These are phyloP conservation scores for Rotaria socialis DNA, from an alignment of 2,888 invertebrate species.

Conservation along the genomic window DNA sequence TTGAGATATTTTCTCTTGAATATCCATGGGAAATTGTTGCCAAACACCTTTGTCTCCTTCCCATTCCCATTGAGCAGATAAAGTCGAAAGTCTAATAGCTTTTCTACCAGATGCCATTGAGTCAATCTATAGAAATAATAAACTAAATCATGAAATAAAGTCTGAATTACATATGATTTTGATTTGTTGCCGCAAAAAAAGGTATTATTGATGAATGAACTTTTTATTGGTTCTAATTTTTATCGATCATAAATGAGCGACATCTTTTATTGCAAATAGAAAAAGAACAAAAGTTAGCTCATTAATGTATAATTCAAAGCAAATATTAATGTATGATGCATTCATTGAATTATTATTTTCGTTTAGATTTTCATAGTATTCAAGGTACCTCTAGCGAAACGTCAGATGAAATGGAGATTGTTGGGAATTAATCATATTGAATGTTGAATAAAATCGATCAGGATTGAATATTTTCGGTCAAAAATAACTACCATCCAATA, in stretches of 20 bases:
- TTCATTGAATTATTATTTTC: background rate
- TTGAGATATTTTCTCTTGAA: conserved; percentile 5
- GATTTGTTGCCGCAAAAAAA: background rate
- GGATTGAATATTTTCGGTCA: no score
- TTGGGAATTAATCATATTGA: background rate
- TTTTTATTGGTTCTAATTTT: background rate
- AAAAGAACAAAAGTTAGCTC: background rate
- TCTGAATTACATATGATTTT: background rate
- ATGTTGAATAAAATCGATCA: no score
- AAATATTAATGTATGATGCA: background rate
- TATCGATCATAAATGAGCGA: background rate
- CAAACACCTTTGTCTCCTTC: conserved; percentile 21
- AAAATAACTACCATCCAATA: no score
- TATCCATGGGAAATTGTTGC: background rate
- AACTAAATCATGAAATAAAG: no score
- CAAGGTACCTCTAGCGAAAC: background rate
- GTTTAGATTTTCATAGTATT: background rate
- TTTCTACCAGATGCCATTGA: background rate
- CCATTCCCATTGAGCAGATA: conserved; percentile 14
- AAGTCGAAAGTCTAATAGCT: background rate
- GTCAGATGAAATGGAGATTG: background rate
- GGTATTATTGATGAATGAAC: no score
- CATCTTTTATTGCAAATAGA: background rate
- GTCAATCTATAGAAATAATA: background rate
- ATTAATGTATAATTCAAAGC: background rate